A percentile compares a stretch with the other conserved stretches of the same genome.
These are phyloP conservation scores for Drosophila quinaria DNA, from an alignment of 2,888 invertebrate species.

Conservation along the genomic window DNA sequence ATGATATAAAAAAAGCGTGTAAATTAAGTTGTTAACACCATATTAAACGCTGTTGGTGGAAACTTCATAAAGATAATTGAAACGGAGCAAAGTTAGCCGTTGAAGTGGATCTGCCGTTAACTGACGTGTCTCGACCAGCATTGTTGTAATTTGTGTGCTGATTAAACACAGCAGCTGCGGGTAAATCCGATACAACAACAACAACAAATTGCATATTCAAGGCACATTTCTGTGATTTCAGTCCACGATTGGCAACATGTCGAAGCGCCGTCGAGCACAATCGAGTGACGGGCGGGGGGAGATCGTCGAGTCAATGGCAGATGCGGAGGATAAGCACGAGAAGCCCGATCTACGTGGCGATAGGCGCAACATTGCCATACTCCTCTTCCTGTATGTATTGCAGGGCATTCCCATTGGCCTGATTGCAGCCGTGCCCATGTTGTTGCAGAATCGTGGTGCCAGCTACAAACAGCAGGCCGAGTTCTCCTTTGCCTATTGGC, in stretches of 20 bases:
- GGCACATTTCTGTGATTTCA: conserved; percentile 4
- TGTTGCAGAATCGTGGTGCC: conserved; percentile 96
- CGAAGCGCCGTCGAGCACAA: conserved; percentile 46
- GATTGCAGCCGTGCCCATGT: conserved; percentile 97
- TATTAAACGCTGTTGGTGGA: not conserved
- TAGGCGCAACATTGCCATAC: conserved; percentile 92
- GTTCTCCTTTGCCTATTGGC: conserved; percentile 98
- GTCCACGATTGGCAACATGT: conserved; percentile 35
- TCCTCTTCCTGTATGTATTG: conserved; percentile 96
- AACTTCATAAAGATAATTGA: not conserved
- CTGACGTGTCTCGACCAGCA: conserved; percentile 55
- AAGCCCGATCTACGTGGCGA: conserved; percentile 89
- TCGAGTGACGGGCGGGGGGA: conserved; percentile 15
- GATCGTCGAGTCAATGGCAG: conserved; percentile 27
- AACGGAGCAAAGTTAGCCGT: not conserved
- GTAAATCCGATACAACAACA: conserved; percentile 18
- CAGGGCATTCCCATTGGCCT: conserved; percentile 98
- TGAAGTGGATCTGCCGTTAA: conserved; percentile 23
- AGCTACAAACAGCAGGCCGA: conserved; percentile 98
- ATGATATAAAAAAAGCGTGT: conserved; percentile 15
- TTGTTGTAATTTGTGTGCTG: conserved; percentile 33
- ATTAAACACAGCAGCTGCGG: conserved; percentile 31
- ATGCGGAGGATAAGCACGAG: conserved; percentile 66
- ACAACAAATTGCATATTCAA: conserved; percentile 3
- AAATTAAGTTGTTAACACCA: conserved; percentile 2